These are phyloP conservation scores for Agriotes lineatus DNA, from an alignment of 2,888 invertebrate genomes.

Conservation along the genomic window DNA sequence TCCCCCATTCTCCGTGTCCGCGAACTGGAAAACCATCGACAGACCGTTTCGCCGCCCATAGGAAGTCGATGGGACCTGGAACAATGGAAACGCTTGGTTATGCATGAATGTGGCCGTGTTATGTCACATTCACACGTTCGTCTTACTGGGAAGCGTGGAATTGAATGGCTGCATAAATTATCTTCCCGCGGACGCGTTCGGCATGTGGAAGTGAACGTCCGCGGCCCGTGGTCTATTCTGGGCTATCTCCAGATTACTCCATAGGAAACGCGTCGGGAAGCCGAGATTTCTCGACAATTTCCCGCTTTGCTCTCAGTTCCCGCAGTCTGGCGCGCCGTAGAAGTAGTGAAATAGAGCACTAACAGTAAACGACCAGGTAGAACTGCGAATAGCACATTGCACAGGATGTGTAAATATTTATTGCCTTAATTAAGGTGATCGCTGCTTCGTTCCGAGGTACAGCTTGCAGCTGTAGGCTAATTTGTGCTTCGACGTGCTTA, in stretches of 20 bases:
- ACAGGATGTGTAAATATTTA: constrained; percentile 34
- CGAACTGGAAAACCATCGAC: neutral
- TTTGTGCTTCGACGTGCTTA: constrained; percentile 54
- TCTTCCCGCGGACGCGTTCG: constrained; percentile 20
- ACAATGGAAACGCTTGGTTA: constrained; percentile 17
- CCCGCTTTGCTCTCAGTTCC: too few species aligned
- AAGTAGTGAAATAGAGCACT: too few species aligned
- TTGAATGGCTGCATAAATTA: constrained; percentile 16
- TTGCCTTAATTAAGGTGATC: constrained; percentile 1
- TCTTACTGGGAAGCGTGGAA: constrained; percentile 22
- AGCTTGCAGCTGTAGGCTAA: constrained; percentile 30
- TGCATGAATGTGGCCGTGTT: constrained; percentile 17
- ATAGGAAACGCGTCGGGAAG: constrained; percentile 7
- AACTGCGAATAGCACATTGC: constrained; percentile 42
- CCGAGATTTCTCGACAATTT: too few species aligned
- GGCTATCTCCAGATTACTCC: neutral
- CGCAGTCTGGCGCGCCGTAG: too few species aligned
- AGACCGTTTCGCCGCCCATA: neutral
- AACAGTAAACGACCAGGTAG: neutral
- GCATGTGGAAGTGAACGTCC: constrained; percentile 28
- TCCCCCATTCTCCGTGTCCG: too few species aligned
- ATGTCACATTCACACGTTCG: constrained; percentile 23
- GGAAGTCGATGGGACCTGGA: constrained; percentile 1
- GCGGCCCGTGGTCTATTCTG: constrained; percentile 12
- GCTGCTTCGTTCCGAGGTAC: constrained; percentile 2